Evolutionary conservation across 2,888 invertebrate species (phyloP).

Genomic region (Disparrhopalites patrizii): DNA sequence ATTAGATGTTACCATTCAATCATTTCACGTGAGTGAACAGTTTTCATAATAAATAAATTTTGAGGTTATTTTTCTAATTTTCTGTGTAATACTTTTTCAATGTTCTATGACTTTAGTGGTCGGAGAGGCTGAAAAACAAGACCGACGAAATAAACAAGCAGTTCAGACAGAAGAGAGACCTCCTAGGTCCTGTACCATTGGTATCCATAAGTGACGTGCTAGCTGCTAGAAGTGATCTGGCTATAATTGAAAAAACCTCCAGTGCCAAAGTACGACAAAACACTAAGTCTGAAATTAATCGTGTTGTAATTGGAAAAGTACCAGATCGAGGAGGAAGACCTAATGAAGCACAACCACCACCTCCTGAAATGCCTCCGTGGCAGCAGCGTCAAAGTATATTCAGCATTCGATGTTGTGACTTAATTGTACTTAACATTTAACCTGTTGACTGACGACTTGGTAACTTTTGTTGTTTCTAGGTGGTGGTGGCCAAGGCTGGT

Average conservation of each 20-base stretch:
- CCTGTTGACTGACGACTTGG: not conserved
- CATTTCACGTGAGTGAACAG: constrained; percentile 69
- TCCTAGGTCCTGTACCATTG: constrained; percentile 59
- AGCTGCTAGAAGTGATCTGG: constrained; percentile 76
- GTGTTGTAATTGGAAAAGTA: constrained; percentile 82
- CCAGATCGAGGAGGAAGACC: constrained; percentile 89
- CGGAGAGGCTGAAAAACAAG: constrained; percentile 69
- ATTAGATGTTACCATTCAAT: constrained; percentile 92
- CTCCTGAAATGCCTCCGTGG: constrained; percentile 97
- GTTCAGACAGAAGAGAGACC: constrained; percentile 58
- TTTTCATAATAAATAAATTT: not conserved
- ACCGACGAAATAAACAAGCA: constrained; percentile 65
- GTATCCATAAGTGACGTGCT: constrained; percentile 73
- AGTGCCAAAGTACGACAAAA: constrained; percentile 78
- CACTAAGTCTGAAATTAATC: constrained; percentile 77
- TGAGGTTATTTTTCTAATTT: not conserved
- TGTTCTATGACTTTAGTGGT: constrained; percentile 69
- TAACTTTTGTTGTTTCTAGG: constrained; percentile 38
- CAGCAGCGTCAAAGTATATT: constrained; percentile 57
- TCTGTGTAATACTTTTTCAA: constrained; percentile 12
- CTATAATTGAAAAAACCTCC: constrained; percentile 88
- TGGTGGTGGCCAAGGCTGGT: constrained; percentile 51
- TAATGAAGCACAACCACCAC: constrained; percentile 84
- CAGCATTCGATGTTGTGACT: not conserved
- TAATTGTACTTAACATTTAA: not conserved